phyloP scores from a whole-genome alignment of 2,113 vertebrate genomes.

The Odobenus rosmarus region DNA sequence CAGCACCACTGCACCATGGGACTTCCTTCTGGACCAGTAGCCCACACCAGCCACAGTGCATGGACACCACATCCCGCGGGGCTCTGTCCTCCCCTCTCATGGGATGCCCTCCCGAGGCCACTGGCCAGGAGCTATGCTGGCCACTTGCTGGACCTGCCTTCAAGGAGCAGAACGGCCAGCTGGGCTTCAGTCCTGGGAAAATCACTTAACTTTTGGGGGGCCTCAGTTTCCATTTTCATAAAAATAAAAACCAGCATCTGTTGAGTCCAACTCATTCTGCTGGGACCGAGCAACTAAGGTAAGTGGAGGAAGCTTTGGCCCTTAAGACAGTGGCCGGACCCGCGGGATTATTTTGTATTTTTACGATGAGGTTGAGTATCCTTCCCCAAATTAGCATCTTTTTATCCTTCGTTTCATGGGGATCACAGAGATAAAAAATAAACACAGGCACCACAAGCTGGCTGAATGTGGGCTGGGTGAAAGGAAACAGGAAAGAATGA shows the following conservation, averaged over 20 bases:
- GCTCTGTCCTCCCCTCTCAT: rapidly evolving
- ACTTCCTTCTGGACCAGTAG: rapidly evolving
- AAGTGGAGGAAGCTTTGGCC: rapidly evolving
- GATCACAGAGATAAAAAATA: neutral
- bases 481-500: rapidly evolving
- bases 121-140: neutral
- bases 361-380: neutral
- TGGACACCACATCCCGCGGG: rapidly evolving
- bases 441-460: neutral
- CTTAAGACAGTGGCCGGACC: rapidly evolving
- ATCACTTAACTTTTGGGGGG: neutral
- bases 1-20: rapidly evolving
- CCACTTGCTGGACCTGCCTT: neutral
- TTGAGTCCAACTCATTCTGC: neutral
- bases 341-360: neutral
- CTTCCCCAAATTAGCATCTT: neutral
- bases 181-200: neutral
- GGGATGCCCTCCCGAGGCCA: neutral
- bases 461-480: neutral
- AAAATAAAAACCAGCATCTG: neutral
- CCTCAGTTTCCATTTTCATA: neutral
- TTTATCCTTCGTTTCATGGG: neutral
- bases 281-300: rapidly evolving
- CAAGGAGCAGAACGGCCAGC: neutral
- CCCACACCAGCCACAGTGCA: rapidly evolving